These are phyloP conservation scores for Apis florea DNA, from an alignment of 1,140 invertebrate species.

Conservation along the genomic window DNA sequence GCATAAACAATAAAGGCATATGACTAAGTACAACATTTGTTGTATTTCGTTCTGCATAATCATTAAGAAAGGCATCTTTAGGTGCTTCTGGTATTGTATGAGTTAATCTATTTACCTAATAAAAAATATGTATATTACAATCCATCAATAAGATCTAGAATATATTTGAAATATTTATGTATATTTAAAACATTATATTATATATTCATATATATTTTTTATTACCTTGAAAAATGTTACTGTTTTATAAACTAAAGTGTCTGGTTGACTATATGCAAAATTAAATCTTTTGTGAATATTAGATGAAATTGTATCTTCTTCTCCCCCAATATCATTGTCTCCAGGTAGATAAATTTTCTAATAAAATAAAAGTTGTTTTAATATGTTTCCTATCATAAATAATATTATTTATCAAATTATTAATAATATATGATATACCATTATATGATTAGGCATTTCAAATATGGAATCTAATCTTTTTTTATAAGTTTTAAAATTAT, in stretches of 20 bases:
- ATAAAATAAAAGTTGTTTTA: conserved; percentile 55
- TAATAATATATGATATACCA: conserved; percentile 74
- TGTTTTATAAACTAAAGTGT: conserved; percentile 82
- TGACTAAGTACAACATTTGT: conserved; percentile 87
- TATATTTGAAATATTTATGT: neutral
- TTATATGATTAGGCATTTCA: conserved; percentile 81
- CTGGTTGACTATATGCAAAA: conserved; percentile 86
- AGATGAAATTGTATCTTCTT: conserved; percentile 88
- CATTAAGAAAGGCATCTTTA: conserved; percentile 82
- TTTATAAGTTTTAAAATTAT: conserved; percentile 87
- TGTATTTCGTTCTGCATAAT: conserved; percentile 81
- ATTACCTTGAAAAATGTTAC: conserved; percentile 83
- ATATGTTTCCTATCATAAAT: neutral
- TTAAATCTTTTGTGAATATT: conserved; percentile 90
- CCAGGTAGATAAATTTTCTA: conserved; percentile 94
- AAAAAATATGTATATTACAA: conserved; percentile 65
- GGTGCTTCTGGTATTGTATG: conserved; percentile 77
- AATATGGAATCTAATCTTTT: conserved; percentile 87
- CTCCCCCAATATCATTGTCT: conserved; percentile 97
- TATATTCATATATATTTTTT: neutral
- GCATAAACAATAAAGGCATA: conserved; percentile 84
- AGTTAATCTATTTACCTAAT: conserved; percentile 87
- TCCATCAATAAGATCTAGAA: neutral
- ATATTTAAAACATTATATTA: neutral
- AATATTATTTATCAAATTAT: neutral